Evolutionary conservation across 1,140 invertebrate genomes (phyloP).

Genomic region (Onthophagus taurus): DNA sequence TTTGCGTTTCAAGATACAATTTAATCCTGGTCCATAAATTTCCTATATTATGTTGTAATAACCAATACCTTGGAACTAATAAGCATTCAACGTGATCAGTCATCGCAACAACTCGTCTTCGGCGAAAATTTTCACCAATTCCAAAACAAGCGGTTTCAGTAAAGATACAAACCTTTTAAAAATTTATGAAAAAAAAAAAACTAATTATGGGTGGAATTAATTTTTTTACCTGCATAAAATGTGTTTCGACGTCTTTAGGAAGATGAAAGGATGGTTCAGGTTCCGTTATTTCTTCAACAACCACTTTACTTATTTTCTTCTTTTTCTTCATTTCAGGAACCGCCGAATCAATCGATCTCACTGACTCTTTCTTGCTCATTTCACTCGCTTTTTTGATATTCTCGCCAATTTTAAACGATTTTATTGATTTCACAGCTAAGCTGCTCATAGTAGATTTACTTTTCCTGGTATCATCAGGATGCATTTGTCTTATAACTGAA

Average conservation of each 20-base stretch:
- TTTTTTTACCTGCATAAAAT: constrained; percentile 38
- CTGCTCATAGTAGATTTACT: too few relatives aligned
- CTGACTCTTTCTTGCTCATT: too few relatives aligned
- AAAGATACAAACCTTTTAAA: constrained; percentile 36
- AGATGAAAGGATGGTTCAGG: not conserved
- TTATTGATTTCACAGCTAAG: too few relatives aligned
- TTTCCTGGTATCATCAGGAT: too few relatives aligned
- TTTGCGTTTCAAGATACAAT: constrained; percentile 48
- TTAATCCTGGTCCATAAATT: constrained; percentile 54
- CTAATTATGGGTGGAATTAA: not conserved
- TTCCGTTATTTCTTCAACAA: not conserved
- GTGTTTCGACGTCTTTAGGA: constrained; percentile 32
- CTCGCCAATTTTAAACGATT: too few relatives aligned
- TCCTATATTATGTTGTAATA: constrained; percentile 48
- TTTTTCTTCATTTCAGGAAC: too few relatives aligned
- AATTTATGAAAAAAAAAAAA: not conserved
- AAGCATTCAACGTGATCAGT: constrained; percentile 44
- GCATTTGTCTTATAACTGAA: too few relatives aligned
- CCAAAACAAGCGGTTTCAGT: constrained; percentile 41
- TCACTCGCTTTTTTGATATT: too few relatives aligned
- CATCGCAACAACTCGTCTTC: constrained; percentile 47
- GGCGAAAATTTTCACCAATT: constrained; percentile 49
- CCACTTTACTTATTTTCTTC: not conserved
- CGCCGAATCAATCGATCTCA: too few relatives aligned
- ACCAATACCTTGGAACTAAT: constrained; percentile 51